Conservation (phyloP, 2,888 invertebrate species). For the Mantis religiosa region DNA sequence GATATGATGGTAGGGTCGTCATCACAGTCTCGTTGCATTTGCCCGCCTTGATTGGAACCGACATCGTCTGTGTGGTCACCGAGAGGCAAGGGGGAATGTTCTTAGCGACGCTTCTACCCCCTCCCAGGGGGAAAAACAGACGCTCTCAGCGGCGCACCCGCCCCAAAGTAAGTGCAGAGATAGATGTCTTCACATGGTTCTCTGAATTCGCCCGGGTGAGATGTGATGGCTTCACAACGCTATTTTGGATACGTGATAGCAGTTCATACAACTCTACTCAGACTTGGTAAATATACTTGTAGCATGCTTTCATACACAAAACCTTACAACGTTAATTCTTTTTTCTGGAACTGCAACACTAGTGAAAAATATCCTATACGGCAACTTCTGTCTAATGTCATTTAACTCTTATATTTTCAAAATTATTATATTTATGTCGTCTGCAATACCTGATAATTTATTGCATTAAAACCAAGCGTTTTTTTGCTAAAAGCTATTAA, state of each 20-base stretch:
- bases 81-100: neutral
- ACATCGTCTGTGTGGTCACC: neutral
- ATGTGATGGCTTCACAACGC: neutral
- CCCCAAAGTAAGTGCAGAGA: neutral
- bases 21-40: neutral
- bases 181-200: neutral
- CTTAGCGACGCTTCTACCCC: neutral
- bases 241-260: slow-evolving; percentile 20
- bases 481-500: too few relatives aligned
- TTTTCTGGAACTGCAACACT: too few relatives aligned
- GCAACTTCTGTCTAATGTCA: too few relatives aligned
- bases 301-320: too few relatives aligned
- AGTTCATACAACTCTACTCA: slow-evolving; percentile 17
- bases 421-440: too few relatives aligned
- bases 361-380: too few relatives aligned
- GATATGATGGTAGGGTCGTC: too few relatives aligned
- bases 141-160: neutral
- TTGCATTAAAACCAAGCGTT: too few relatives aligned
- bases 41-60: neutral
- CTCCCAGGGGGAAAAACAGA: neutral
- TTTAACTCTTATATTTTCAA: too few relatives aligned
- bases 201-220: neutral
- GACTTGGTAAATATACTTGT: neutral
- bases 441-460: too few relatives aligned
- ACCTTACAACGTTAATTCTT: too few relatives aligned